A percentile compares a stretch with the other conserved stretches of the same genome.
Evolutionary conservation across 2,797 vertebrate species (phyloP).

Genomic region (Sarcoramphus papa): DNA sequence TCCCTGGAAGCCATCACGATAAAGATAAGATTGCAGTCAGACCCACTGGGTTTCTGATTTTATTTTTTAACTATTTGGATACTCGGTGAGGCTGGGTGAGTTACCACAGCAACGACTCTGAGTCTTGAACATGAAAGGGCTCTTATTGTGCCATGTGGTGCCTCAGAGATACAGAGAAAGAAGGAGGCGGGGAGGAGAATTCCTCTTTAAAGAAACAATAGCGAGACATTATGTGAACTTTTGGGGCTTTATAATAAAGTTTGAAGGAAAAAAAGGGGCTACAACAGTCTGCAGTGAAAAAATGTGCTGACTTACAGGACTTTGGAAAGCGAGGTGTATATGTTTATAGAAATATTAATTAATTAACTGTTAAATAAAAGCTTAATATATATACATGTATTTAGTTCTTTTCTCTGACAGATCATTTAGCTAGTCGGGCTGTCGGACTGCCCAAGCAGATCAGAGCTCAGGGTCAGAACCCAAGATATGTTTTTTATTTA

Average conservation of each 20-base stretch:
- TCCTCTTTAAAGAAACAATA: constrained; percentile 56
- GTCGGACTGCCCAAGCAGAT: neutral
- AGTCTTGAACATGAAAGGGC: constrained; percentile 55
- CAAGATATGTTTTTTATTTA: neutral
- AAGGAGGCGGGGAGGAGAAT: constrained; percentile 53
- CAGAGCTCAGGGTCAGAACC: neutral
- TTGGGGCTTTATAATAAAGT: constrained; percentile 24
- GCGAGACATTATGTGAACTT: constrained; percentile 51
- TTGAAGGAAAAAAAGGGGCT: neutral
- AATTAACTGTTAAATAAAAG: neutral
- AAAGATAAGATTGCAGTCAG: neutral
- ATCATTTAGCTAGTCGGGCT: neutral
- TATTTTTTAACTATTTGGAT: constrained; percentile 52
- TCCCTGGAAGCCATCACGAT: constrained; percentile 20
- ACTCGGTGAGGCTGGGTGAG: constrained; percentile 32
- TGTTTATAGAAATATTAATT: neutral
- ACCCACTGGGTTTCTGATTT: neutral
- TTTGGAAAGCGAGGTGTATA: neutral
- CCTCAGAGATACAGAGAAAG: constrained; percentile 59
- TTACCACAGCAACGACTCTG: constrained; percentile 69
- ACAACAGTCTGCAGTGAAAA: neutral
- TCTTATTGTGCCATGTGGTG: constrained; percentile 55
- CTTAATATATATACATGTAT: neutral
- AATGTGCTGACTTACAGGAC: neutral
- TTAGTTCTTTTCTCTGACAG: neutral